phyloP scores from a whole-genome alignment of 2,797 vertebrate species.

The Sylvilagus floridanus region DNA sequence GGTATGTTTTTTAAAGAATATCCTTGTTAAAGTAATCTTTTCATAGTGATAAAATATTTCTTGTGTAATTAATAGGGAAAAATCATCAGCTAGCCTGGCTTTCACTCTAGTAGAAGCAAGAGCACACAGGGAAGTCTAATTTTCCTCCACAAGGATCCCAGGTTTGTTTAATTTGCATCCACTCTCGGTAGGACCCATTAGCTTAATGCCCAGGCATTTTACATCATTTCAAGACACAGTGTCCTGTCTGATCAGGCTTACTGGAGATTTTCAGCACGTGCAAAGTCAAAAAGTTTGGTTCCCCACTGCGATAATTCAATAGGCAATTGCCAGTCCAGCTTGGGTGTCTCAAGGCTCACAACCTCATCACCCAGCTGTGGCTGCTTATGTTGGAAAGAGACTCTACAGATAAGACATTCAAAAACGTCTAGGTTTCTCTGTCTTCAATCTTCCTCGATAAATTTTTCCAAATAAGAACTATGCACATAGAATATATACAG shows the following conservation, averaged over 20 bases:
- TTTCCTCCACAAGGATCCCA: not conserved
- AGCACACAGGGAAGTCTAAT: not conserved
- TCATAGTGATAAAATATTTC: not conserved
- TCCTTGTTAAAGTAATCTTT: slow-evolving; percentile 49
- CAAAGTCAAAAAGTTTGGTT: not conserved
- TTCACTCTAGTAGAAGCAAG: not conserved
- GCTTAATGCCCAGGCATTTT: not conserved
- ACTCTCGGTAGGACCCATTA: not conserved
- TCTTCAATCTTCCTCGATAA: not conserved
- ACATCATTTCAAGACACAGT: not conserved
- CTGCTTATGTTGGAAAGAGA: not conserved
- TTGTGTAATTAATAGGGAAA: not conserved
- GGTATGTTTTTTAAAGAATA: not conserved
- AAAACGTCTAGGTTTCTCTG: not conserved
- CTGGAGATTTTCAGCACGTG: not conserved
- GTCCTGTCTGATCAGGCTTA: not conserved
- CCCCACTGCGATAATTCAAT: not conserved
- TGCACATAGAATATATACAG: not conserved
- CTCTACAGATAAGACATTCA: not conserved
- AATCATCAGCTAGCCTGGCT: not conserved
- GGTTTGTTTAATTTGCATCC: not conserved
- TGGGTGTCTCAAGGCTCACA: not conserved
- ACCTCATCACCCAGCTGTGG: not conserved
- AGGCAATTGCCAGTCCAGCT: not conserved
- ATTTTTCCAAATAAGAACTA: not conserved